Base-by-base conservation (phyloP, 2,888 invertebrate species). In the Aphodius sticticus region DNA sequence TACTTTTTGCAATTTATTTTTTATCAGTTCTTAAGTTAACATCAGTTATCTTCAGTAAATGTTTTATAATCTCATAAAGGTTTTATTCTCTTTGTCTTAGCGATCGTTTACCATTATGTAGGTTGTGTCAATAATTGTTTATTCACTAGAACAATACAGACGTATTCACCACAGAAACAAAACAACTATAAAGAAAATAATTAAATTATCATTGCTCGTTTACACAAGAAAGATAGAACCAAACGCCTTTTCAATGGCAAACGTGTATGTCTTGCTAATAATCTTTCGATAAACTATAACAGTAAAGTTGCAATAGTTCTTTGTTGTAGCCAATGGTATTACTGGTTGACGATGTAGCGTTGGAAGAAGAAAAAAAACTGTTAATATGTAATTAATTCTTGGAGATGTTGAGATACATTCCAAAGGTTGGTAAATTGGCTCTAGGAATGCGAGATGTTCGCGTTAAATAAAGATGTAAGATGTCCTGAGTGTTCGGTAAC, bases 381-480 rank as follows among this genome's bases (percentile, higher is more conserved):
- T 53, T 53, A 53, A 53, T 53, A 53, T 53, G 7, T 53, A 53
- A 53, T 53, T 53, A 53, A 53, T 53, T 53, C 53, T 1, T 53
- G 53, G 53, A 53, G 53, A 53, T 5, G 53, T 53, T 53, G 53
- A 53, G 53, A 53, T 53, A 53, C 1, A 53, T 53, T 53, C 53
- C 53, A 53, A 12, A 53, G 53, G 53, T 53, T 53, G 53, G 53
- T 53, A 53, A 53, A 53, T 53, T 53, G 53, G 53, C 53, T 53
- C 53, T 53, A 53, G 53, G 53, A 53, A 53, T 53, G 53, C 12
- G 53, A 53, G 53, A 9, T 53, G 12, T 53, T 53, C 12, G 26
- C 53, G 53, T 53, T 53, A 53, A 53, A 53, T 53, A 53, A 53
- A 53, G 53, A 53, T 53, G 53, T 53, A 53, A 53, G 53, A 53